Base-by-base conservation (phyloP, 2,113 vertebrate species). In the Megaceryle maxima region DNA sequence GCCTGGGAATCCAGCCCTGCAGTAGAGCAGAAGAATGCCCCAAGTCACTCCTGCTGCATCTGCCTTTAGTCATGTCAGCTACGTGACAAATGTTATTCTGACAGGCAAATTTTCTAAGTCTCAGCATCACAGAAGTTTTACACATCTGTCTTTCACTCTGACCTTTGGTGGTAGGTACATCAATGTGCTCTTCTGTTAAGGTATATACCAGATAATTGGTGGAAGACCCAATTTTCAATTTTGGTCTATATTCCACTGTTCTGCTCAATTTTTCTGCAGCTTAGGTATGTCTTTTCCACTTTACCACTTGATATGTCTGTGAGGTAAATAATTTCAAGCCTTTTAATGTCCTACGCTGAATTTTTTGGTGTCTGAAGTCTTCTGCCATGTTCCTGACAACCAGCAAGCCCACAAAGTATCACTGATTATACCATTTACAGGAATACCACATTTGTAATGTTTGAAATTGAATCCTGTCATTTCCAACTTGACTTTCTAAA, bases 141-240 rank as follows among this genome's bases (percentile, higher is more conserved):
- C 9, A 4, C 7, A 22, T 24, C 46, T 72, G 53, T 15, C 44
- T 44, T 33, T 60, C 19, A 19, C 53, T 69, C 57, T 43, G 29
- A 19, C 8, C 14, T 53, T 56, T 48, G 64, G 29, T 10, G 56
- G 57, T 11, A 39, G 2, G 55, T 37, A 41, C 26, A 81, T 46
- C 20, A 35, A 25, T 5, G 25, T 37, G 9, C 24, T 53, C 39
- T 44, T 29, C 16, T 64, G 26, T 22, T 37, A 66, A 64, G 10
- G 31, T 9, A 18, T 2, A 55, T 2, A 16, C 29, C 8, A 12
- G 0, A 0, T 67, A 44, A 64, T 5, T n/a, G 9, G 31, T 8
- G 19, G 25, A 84, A 84, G 13, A 17, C 31, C 15, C 50, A 31
- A 25, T 41, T 57, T 77, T 90, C 35, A 51, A 8, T 56, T 44